Evolutionary conservation across 2,888 invertebrate genomes (phyloP), one percentile per base, ranked within the genome.

Genomic region (Tipula lateralis): DNA sequence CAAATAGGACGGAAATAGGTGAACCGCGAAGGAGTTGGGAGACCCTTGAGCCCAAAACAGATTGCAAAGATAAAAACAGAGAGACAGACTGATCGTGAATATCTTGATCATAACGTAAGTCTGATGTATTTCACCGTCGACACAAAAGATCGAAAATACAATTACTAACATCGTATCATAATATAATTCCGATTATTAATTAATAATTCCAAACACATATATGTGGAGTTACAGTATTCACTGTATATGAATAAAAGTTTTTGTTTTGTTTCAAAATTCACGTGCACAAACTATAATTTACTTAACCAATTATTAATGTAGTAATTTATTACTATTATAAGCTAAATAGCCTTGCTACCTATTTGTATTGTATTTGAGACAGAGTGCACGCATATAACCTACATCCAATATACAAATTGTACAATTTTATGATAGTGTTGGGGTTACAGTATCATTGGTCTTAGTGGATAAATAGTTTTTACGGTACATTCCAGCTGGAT

Each of bases 401-500:
- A 39, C 39, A 39, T 32, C 32, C 9, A 32, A 32, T 32, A 32
- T 32, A 32, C 5, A 32, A 0, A n/a, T 2, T 66, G 24, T 9
- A 2, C 44, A 50, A 19, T 66, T 66, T 66, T 24, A 19, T 66
- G 66, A 19, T 0, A 16, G 6, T 16, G 44, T 50, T 6, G 66
- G n/a, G n/a, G n/a, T 66, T 7, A 24, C 24, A 2, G 19, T 36
- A 16, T 16, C 83, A 16, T 32, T 6, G 9, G 85, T 87, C 86
- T 92, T 92, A 30, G 87, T 89, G 81, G 89, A 89, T 86, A 93
- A 88, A 88, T 94, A 94, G 84, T 92, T 92, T 85, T 90, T 88
- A 87, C 92, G 93, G 88, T 94, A 94, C 82, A 89, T 90, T 29
- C 93, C 94, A 85, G 92, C 91, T 0, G 93, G 92, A 87, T 94